Evolutionary conservation across 2,888 invertebrate species (phyloP), one percentile per base, ranked within the genome.

Genomic region (Lamellibrachia satsuma): DNA sequence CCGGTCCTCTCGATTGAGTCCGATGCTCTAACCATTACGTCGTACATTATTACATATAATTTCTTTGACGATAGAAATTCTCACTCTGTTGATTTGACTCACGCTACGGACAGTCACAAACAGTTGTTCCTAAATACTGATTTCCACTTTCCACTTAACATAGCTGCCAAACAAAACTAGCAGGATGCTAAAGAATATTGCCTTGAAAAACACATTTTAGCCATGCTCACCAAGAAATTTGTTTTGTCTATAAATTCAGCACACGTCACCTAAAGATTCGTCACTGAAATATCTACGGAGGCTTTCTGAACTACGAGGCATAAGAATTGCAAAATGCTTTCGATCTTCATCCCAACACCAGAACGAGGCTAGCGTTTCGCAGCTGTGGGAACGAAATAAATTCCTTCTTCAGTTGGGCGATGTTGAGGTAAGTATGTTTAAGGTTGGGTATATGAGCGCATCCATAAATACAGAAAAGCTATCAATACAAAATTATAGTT

Each of bases 331-430:
- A 15, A 75, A 22, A 6, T 75, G n/a, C n/a, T 75, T 75, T 75
- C 22, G 75, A 75, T n/a, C 75, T 75, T 75, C 75, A 75, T 22
- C 75, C 75, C 75, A 75, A 39, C 39, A 39, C 22, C 75, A 75
- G 75, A 75, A 75, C 22, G 75, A 75, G 75, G 75, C 75, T 75
- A n/a, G 75, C 75, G 75, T 75, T 75, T 75, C 75, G 75, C 75
- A 22, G 75, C 75, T 75, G 22, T 75, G 75, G 22, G 75, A 75
- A 75, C 75, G 75, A 75, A n/a, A n/a, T 75, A 75, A 75, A 75
- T 75, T 75, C 75, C 75, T 22, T 75, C n/a, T 4, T 22, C 75
- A 15, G 22, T n/a, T 75, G 75, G 75, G 75, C 75, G 75, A 75
- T 75, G 75, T 75, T 75, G 75, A 22, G 75, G 75, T 75, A 75